Evolutionary conservation across 2,113 vertebrate species (phyloP), one percentile per base, ranked within the genome.

Genomic region (Xerus inauris): DNA sequence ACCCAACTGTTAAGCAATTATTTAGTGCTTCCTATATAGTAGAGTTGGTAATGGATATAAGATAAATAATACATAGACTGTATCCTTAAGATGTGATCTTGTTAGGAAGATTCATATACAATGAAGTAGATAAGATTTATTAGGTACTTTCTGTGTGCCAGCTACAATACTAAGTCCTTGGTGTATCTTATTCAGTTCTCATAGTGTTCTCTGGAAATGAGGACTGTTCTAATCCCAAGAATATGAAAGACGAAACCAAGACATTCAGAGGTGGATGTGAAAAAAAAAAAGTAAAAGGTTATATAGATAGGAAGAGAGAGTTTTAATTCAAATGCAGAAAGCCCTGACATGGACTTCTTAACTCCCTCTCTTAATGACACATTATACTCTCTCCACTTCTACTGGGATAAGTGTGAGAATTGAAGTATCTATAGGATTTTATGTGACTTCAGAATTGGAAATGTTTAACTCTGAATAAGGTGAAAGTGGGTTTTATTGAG

Each of bases 1-100:
- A 59, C 84, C 89, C 45, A 72, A 14, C 91, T 49, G 64, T 89
- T 77, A 86, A 86, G 69, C n/a, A 96, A 85, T 65, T 72, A 89
- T 73, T 77, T 77, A 92, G 3, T 35, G 40, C 4, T 91, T 86
- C 73, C 0, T 17, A 13, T 87, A 51, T 30, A 5, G 73, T 42
- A 89, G 35, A 79, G 4, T 59, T 71, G 20, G 6, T 64, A 62
- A 87, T 84, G 1, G 20, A 85, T 11, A 65, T 19, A 81, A 65
- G 38, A 59, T 80, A 75, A 71, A 51, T 72, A 82, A 59, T 51
- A 47, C 1, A 30, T 17, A 77, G 38, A 40, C 3, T 28, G 40
- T 80, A 28, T 49, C 57, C 1, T 95, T 45, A 87, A 20, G 0
- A 14, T 85, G 38, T 47, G 87, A 49, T 88, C 17, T 92, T 87